Percentiles rank a stretch among this genome's conserved stretches.
Evolutionary conservation across 2,888 invertebrate species (phyloP).

Genomic region (Eupithecia subfuscata): DNA sequence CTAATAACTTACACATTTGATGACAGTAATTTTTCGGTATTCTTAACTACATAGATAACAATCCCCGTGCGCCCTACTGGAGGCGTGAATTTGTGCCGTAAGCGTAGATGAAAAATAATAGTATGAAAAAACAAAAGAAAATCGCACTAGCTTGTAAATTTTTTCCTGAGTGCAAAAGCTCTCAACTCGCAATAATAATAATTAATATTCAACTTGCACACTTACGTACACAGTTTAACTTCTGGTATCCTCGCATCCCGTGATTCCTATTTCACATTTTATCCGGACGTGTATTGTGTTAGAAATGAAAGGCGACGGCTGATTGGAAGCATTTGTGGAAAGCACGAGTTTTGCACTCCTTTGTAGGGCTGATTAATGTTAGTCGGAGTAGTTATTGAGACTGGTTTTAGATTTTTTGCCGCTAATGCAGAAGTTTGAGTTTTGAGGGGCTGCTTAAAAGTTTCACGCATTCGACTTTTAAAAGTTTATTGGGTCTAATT

Average conservation of each 20-base stretch:
- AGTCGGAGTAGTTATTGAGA: conserved; percentile 49
- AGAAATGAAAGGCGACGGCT: conserved; percentile 60
- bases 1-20: too few species aligned
- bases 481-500: not conserved
- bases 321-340: conserved; percentile 69
- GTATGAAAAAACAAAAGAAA: too few species aligned
- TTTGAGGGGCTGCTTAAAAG: conserved; percentile 2
- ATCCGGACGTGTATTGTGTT: conserved; percentile 57
- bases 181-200: not conserved
- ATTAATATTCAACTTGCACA: not conserved
- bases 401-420: conserved; percentile 14
- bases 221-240: not conserved
- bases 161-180: not conserved
- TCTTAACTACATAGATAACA: too few species aligned
- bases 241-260: conserved; percentile 10
- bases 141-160: too few species aligned
- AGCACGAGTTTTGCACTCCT: conserved; percentile 62
- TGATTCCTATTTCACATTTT: conserved; percentile 60
- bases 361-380: conserved; percentile 70
- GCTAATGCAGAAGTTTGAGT: conserved; percentile 19
- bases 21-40: too few species aligned
- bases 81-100: too few species aligned
- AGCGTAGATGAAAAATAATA: too few species aligned
- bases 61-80: too few species aligned
- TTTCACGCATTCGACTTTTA: conserved; percentile 4